Evolutionary conservation across 2,888 invertebrate genomes (phyloP), one percentile per base, ranked within the genome.

Genomic region (Sericinus montela): DNA sequence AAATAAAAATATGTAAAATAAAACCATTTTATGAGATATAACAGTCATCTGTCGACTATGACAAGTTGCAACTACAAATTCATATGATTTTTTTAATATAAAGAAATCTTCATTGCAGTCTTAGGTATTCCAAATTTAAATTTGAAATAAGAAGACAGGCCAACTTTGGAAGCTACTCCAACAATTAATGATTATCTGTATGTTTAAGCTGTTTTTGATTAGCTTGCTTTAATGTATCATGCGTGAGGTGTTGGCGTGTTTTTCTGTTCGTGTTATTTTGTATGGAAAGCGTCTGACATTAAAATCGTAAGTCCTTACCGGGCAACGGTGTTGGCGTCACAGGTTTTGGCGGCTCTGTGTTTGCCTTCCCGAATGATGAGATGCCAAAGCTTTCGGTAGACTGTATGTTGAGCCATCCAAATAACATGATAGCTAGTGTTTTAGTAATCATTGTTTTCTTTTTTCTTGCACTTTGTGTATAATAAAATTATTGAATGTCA

Each of bases 301-400:
- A 69, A 62, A 67, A 57, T 60, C 58, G 66, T 63, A 62, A 52
- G 48, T 76, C 3, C 85, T 86, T 86, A 86, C 86, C 86, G 45
- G 81, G 83, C 15, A 80, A 60, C 48, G 74, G 67, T 15, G 86
- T 80, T 0, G 83, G 79, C 15, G 80, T 78, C 16, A 73, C 70
- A 16, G 80, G 78, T 58, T 72, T 80, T 46, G 86, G 81, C 3
- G 86, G 74, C 15, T 86, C 85, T 0, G 86, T 86, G 53, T 81
- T 80, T 19, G 85, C 84, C 58, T 82, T 80, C 46, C 86, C 86
- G 54, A 85, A 85, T 7, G 85, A 83, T 2, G 84, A 84, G 44
- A 84, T 81, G 34, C 84, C 84, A 55, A 85, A 83, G 38, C 75
- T 69, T 49, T 79, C 62, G 16, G 64, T 54, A 7, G 64, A 63